phyloP scores from a whole-genome alignment of 2,797 vertebrate genomes.

The Ceyx erithaca region DNA sequence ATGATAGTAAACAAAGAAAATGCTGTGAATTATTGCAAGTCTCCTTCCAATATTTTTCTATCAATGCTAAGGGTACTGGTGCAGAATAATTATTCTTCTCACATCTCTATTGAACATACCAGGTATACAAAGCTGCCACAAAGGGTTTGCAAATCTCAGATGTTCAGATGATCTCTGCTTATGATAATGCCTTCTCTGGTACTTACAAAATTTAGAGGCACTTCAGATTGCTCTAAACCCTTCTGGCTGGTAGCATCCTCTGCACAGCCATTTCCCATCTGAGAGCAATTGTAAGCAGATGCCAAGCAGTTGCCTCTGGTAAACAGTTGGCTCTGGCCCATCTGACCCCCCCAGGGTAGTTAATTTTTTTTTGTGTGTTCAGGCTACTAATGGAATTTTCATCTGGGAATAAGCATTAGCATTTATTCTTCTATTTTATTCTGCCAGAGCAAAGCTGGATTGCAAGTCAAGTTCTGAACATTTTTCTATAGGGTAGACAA shows the following conservation, averaged over 20 bases:
- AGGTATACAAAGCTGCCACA: background rate
- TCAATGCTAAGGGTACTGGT: background rate
- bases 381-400: background rate
- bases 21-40: background rate
- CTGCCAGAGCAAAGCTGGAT: background rate
- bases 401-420: background rate
- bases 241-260: background rate
- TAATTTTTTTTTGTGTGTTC: background rate
- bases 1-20: background rate
- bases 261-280: background rate
- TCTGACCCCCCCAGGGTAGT: background rate
- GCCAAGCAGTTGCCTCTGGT: background rate
- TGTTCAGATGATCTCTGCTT: background rate
- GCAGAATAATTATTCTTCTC: background rate
- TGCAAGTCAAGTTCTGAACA: background rate
- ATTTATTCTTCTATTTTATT: background rate
- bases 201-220: background rate
- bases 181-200: background rate
- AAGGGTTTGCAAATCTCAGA: background rate
- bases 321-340: background rate
- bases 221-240: background rate
- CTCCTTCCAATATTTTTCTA: background rate
- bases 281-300: constrained; percentile 1
- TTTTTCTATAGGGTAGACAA: background rate
- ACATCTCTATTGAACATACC: background rate